phyloP scores from a whole-genome alignment of 2,797 vertebrate species.

The Labeo calbasu region DNA sequence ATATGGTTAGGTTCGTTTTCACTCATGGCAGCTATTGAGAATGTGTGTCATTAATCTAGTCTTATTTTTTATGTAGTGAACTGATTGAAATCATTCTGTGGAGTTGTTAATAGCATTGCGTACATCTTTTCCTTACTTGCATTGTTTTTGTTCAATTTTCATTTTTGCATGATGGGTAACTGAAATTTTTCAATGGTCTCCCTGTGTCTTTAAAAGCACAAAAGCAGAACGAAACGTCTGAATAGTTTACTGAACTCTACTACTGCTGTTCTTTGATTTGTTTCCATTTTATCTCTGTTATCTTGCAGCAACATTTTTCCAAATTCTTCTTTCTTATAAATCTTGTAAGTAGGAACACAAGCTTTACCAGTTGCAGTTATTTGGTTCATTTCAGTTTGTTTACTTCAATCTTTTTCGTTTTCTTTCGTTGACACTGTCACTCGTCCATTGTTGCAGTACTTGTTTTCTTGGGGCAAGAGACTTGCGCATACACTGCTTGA shows the following conservation, averaged over 20 bases:
- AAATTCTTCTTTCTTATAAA: slow-evolving; percentile 70
- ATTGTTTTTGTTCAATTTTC: slow-evolving; percentile 49
- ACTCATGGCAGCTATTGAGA: background rate
- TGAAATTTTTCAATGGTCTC: slow-evolving; percentile 27
- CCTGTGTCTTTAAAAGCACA: slow-evolving; percentile 28
- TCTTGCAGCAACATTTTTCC: slow-evolving; percentile 69
- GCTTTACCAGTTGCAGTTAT: slow-evolving; percentile 61
- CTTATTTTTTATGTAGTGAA: background rate
- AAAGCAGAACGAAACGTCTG: slow-evolving; percentile 46
- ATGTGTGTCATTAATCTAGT: background rate
- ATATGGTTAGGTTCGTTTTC: background rate
- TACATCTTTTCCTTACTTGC: slow-evolving; percentile 66
- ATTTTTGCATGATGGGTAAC: slow-evolving; percentile 77
- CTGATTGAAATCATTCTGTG: slow-evolving; percentile 68
- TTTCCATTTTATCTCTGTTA: slow-evolving; percentile 68
- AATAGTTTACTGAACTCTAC: slow-evolving; percentile 57
- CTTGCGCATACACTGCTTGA: slow-evolving; percentile 57
- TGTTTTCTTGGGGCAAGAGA: slow-evolving; percentile 62
- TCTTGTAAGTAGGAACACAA: slow-evolving; percentile 68
- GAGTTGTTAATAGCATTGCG: slow-evolving; percentile 39
- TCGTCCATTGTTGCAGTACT: slow-evolving; percentile 56
- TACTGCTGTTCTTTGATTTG: slow-evolving; percentile 64
- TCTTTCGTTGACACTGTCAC: slow-evolving; percentile 58
- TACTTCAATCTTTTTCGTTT: slow-evolving; percentile 45
- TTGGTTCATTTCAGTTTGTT: slow-evolving; percentile 51